A percentile compares a stretch with the other conserved stretches of the same genome.
Conservation (phyloP, 1,140 invertebrate genomes). For the Drosophila kikkawai region DNA sequence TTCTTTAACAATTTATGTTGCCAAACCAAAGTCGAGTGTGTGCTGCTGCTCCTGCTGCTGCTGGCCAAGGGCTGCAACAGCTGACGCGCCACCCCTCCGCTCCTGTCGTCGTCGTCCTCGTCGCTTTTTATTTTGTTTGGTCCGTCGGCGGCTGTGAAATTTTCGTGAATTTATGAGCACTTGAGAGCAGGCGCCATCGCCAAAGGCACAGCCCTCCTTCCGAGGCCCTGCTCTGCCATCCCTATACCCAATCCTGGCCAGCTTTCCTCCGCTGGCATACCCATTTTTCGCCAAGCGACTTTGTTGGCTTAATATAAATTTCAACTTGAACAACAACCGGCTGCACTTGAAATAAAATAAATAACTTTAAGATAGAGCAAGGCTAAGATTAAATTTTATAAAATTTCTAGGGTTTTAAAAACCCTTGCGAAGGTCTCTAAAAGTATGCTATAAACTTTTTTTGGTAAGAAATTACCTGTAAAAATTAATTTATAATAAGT, state of each 20-base stretch:
- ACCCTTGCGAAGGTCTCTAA: background rate
- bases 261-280: background rate
- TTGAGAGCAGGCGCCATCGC: constrained; percentile 78
- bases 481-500: background rate
- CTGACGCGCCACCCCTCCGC: constrained; percentile 44
- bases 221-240: constrained; percentile 1
- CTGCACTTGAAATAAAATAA: constrained; percentile 17
- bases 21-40: constrained; percentile 72
- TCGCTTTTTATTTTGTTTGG: constrained; percentile 68
- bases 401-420: background rate
- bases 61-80: constrained; percentile 59
- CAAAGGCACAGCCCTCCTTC: constrained; percentile 36
- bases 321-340: constrained; percentile 72
- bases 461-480: background rate
- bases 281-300: constrained; percentile 49
- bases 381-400: too few relatives aligned
- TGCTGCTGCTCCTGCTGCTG: constrained; percentile 1
- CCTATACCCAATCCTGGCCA: constrained; percentile 2
- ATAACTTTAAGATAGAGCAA: background rate
- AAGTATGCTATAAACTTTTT: background rate
- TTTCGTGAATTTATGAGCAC: constrained; percentile 82
- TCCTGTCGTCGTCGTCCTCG: constrained; percentile 12
- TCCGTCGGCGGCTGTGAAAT: constrained; percentile 78
- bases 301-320: constrained; percentile 83
- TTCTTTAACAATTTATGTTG: constrained; percentile 81